These are phyloP conservation scores for Caradrina kadenii DNA, from an alignment of 2,888 invertebrate species.

Conservation along the genomic window DNA sequence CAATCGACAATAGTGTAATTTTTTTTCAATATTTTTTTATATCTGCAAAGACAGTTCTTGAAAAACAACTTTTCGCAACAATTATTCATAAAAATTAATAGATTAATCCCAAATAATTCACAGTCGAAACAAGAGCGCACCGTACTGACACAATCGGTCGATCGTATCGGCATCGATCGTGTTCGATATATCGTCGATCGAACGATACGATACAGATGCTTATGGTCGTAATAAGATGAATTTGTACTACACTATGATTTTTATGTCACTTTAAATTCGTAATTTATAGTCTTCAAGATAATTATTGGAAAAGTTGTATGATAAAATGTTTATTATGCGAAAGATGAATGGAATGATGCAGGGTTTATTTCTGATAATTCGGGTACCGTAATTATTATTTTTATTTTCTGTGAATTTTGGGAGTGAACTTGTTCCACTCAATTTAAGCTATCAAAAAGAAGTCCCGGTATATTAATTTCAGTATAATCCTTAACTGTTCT, in stretches of 20 bases:
- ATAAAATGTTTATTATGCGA: constrained; percentile 14
- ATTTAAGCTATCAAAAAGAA: background rate
- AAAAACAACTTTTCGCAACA: too few species aligned
- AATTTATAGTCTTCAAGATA: constrained; percentile 55
- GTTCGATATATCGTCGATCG: constrained; percentile 65
- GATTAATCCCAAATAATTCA: constrained; percentile 20
- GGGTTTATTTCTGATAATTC: constrained; percentile 8
- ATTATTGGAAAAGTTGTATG: constrained; percentile 51
- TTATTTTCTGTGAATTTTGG: constrained; percentile 10
- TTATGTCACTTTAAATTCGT: constrained; percentile 46
- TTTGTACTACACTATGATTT: constrained; percentile 62
- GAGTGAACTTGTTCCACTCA: background rate
- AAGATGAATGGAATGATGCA: constrained; percentile 38
- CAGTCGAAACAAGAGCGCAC: constrained; percentile 28
- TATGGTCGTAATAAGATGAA: constrained; percentile 63
- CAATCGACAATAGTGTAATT: too few species aligned
- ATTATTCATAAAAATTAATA: background rate
- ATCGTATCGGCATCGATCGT: constrained; percentile 67
- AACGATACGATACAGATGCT: constrained; percentile 55
- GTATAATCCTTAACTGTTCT: too few species aligned
- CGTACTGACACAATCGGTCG: constrained; percentile 54
- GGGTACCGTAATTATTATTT: background rate
- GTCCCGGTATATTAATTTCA: background rate
- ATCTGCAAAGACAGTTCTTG: too few species aligned
- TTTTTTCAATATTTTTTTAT: too few species aligned